These are phyloP conservation scores for Sinocyclocheilus anophthalmus DNA, from an alignment of 2,113 vertebrate species.

Conservation along the genomic window DNA sequence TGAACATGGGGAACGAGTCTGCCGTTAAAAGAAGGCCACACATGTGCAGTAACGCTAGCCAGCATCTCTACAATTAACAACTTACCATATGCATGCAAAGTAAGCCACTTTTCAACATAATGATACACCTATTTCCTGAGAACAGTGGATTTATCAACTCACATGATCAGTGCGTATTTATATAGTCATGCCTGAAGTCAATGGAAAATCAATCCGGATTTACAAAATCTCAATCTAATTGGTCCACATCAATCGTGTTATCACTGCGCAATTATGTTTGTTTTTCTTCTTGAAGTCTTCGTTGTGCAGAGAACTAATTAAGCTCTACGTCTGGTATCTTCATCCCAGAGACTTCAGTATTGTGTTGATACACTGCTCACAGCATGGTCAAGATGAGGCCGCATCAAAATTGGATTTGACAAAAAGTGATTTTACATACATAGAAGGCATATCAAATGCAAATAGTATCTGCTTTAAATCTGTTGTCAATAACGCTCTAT, in stretches of 20 bases:
- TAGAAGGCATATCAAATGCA: background rate
- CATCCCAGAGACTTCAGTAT: no score
- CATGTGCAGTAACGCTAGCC: constrained; percentile 9
- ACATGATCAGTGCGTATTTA: constrained; percentile 18
- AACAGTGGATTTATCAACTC: constrained; percentile 1
- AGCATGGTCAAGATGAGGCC: background rate
- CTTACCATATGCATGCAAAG: constrained; percentile 27
- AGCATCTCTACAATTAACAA: constrained; percentile 30
- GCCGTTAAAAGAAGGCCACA: background rate
- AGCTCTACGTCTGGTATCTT: no score
- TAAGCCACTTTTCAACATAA: constrained; percentile 18
- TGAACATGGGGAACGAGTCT: constrained; percentile 2
- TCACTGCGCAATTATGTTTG: no score
- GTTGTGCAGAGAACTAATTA: no score
- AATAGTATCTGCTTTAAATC: background rate
- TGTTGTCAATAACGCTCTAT: background rate
- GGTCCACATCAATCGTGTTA: no score
- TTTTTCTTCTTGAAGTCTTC: no score
- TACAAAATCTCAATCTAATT: no score
- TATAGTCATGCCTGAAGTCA: constrained; percentile 33
- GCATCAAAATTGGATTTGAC: background rate
- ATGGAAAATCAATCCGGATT: constrained; percentile 21
- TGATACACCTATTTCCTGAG: background rate
- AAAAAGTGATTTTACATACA: background rate
- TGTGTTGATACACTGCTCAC: background rate